Evolutionary conservation across 2,797 vertebrate species (phyloP).

Genomic region (Leucoraja ocellata): DNA sequence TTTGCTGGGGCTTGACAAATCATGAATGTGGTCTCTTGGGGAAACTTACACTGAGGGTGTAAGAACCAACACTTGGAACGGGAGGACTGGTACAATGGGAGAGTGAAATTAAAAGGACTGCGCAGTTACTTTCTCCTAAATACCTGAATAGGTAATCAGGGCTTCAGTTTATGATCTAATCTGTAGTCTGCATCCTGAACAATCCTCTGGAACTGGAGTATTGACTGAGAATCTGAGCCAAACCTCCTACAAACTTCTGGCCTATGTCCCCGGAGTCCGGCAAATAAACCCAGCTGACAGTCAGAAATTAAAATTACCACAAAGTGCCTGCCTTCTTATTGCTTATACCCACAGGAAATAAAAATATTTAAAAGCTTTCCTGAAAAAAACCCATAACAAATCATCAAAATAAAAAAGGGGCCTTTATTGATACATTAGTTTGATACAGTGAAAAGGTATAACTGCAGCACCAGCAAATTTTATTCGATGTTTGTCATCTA

Average conservation of each 20-base stretch:
- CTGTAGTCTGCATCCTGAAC: background rate
- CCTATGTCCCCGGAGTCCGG: background rate
- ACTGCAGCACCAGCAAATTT: slow-evolving; percentile 19
- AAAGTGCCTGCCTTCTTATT: slow-evolving; percentile 14
- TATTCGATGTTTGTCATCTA: slow-evolving; percentile 6
- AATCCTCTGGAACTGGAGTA: background rate
- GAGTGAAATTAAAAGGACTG: background rate
- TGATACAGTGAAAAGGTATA: background rate
- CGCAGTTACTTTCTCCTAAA: background rate
- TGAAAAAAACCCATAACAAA: background rate
- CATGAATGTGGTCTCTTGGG: background rate
- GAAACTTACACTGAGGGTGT: background rate
- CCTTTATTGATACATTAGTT: slow-evolving; percentile 16
- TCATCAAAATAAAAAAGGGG: background rate
- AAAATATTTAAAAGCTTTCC: slow-evolving; percentile 29
- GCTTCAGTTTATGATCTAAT: background rate
- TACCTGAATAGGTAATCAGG: background rate
- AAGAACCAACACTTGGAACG: background rate
- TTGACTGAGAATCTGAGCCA: background rate
- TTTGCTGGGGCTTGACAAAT: background rate
- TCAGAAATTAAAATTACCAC: slow-evolving; percentile 13
- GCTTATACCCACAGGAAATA: slow-evolving; percentile 5
- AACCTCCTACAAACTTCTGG: background rate
- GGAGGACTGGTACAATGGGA: background rate
- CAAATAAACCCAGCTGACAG: background rate